A percentile compares a stretch with the other conserved stretches of the same genome.
Conservation (phyloP, 2,888 invertebrate genomes). For the Pyrrhia umbra region DNA sequence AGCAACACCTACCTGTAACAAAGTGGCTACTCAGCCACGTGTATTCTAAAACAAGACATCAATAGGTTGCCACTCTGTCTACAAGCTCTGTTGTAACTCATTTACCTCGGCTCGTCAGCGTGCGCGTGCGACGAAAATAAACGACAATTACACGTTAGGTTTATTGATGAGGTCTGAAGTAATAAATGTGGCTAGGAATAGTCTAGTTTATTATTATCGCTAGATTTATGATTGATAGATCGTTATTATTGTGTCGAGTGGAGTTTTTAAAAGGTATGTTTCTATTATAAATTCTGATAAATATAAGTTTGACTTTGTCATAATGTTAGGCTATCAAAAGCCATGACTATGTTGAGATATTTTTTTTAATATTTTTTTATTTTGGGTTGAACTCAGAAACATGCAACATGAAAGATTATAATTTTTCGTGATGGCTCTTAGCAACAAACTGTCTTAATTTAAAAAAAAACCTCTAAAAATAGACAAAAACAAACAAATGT, state of each 20-base stretch:
- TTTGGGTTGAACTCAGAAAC: neutral
- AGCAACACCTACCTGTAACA: no score
- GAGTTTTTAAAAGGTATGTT: neutral
- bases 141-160: slow-evolving; percentile 45
- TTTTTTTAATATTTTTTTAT: neutral
- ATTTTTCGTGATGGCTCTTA: no score
- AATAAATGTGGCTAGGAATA: slow-evolving; percentile 20
- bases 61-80: slow-evolving; percentile 61
- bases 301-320: neutral
- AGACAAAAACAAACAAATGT: neutral
- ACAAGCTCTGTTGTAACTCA: slow-evolving; percentile 53
- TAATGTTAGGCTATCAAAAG: neutral
- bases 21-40: neutral
- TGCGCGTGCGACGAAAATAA: slow-evolving; percentile 54
- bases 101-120: slow-evolving; percentile 40
- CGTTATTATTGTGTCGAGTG: neutral
- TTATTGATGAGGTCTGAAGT: slow-evolving; percentile 43
- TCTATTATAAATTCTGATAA: neutral
- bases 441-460: neutral
- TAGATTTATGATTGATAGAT: slow-evolving; percentile 14
- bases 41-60: slow-evolving; percentile 48
- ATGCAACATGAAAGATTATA: neutral
- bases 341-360: neutral
- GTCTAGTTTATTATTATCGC: slow-evolving; percentile 5
- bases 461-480: neutral